These are phyloP conservation scores for Parthenolecanium corni DNA, from an alignment of 2,888 invertebrate genomes.

Conservation along the genomic window DNA sequence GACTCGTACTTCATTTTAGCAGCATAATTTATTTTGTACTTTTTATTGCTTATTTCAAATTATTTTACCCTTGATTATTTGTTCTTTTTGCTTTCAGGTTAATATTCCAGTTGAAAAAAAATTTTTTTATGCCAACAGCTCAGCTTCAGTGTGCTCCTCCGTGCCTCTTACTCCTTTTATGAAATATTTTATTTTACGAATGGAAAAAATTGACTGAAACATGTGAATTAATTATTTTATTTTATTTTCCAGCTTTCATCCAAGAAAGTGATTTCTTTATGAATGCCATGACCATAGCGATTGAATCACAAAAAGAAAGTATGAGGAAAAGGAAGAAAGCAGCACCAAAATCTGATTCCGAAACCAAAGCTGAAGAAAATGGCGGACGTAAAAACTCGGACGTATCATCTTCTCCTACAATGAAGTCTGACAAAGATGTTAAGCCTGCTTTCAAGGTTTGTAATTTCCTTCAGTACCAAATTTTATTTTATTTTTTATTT, in stretches of 20 bases:
- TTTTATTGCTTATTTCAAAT: too few species aligned
- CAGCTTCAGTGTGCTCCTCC: not conserved
- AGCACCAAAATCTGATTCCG: not conserved
- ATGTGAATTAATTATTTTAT: too few species aligned
- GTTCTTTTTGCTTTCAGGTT: constrained; percentile 1
- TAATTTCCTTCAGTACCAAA: too few species aligned
- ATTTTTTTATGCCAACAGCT: not conserved
- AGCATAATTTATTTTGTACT: too few species aligned
- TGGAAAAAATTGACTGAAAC: constrained; percentile 35
- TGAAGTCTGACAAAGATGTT: not conserved
- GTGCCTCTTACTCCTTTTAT: constrained; percentile 4
- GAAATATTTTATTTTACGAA: not conserved
- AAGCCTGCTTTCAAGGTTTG: constrained; percentile 19
- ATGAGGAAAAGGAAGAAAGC: constrained; percentile 20
- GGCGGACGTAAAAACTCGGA: not conserved
- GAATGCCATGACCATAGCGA: constrained; percentile 56
- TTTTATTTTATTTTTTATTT: too few species aligned
- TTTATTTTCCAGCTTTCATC: constrained; percentile 51
- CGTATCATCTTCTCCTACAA: constrained; percentile 4
- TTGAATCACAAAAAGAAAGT: constrained; percentile 11
- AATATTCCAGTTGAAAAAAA: not conserved
- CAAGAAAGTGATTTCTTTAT: constrained; percentile 89
- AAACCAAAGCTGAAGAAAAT: constrained; percentile 22
- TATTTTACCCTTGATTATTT: not conserved
- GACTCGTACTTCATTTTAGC: too few species aligned